Percentiles rank a stretch among this genome's conserved stretches.
Evolutionary conservation across 2,888 invertebrate species (phyloP).

Genomic region (Andrena fulva): DNA sequence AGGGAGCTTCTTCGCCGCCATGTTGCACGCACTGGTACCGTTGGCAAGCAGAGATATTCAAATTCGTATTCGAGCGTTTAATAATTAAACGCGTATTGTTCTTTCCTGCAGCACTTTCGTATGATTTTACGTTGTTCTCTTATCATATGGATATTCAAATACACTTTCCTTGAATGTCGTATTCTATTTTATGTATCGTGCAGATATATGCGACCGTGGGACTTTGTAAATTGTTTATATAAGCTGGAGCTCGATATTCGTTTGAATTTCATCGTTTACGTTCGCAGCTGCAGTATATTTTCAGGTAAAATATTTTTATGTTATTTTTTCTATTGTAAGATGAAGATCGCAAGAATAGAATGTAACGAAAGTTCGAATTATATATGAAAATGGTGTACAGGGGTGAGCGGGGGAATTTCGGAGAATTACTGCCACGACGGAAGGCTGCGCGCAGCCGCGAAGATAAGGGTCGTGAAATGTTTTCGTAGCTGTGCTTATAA

Average conservation of each 20-base stretch:
- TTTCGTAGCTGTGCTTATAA: no score
- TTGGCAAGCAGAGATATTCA: neutral
- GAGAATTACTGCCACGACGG: no score
- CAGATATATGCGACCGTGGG: neutral
- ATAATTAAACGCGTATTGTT: neutral
- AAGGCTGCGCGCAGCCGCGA: no score
- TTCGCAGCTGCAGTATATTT: neutral
- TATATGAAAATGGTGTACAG: no score
- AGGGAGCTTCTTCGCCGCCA: neutral
- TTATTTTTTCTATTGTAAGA: neutral
- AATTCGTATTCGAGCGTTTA: neutral
- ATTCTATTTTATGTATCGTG: neutral
- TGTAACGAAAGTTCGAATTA: neutral
- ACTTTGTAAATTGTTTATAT: neutral
- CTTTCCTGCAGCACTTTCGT: neutral
- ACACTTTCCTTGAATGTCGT: neutral
- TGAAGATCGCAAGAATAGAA: neutral
- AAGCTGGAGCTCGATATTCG: neutral
- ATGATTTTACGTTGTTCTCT: neutral
- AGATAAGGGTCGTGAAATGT: no score
- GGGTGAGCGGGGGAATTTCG: no score
- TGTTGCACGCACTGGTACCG: neutral
- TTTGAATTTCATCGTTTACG: neutral
- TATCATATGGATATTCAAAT: neutral
- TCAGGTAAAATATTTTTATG: neutral